Conservation (phyloP, 2,888 invertebrate genomes). For the Agrotis clavis region DNA sequence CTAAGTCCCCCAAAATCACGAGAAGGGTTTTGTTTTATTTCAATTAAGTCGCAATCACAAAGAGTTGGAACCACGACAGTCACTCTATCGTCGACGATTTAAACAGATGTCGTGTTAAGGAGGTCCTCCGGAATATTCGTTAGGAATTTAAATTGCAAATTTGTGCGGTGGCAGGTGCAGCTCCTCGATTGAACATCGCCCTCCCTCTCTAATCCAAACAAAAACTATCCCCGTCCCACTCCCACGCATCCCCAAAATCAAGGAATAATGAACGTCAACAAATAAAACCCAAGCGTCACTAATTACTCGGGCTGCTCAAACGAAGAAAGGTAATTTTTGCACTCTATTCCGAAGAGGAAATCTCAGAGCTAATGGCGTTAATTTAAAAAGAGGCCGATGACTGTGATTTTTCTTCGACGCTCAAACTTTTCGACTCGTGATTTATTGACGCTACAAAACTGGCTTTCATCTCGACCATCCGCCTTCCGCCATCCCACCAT, state of each 20-base stretch:
- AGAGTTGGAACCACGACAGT: conserved; percentile 86
- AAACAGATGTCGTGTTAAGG: conserved; percentile 92
- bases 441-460: conserved; percentile 82
- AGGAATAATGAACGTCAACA: conserved; percentile 91
- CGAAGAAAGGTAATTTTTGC: conserved; percentile 90
- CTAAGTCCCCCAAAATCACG: conserved; percentile 74
- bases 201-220: conserved; percentile 79
- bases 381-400: conserved; percentile 90
- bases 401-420: conserved; percentile 87
- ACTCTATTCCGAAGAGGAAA: conserved; percentile 89
- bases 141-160: conserved; percentile 91
- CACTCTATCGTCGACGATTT: conserved; percentile 89
- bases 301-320: conserved; percentile 88
- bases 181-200: conserved; percentile 79
- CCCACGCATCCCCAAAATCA: conserved; percentile 82
- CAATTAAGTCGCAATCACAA: conserved; percentile 89
- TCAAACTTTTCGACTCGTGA: conserved; percentile 83
- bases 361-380: conserved; percentile 90
- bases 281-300: conserved; percentile 91
- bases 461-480: conserved; percentile 66
- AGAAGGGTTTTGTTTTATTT: conserved; percentile 89
- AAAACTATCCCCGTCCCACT: conserved; percentile 75
- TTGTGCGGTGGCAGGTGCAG: conserved; percentile 90
- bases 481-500: conserved; percentile 50
- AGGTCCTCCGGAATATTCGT: conserved; percentile 90